Evolutionary conservation across 2,113 vertebrate genomes (phyloP).

Genomic region (Herpailurus yagouaroundi): DNA sequence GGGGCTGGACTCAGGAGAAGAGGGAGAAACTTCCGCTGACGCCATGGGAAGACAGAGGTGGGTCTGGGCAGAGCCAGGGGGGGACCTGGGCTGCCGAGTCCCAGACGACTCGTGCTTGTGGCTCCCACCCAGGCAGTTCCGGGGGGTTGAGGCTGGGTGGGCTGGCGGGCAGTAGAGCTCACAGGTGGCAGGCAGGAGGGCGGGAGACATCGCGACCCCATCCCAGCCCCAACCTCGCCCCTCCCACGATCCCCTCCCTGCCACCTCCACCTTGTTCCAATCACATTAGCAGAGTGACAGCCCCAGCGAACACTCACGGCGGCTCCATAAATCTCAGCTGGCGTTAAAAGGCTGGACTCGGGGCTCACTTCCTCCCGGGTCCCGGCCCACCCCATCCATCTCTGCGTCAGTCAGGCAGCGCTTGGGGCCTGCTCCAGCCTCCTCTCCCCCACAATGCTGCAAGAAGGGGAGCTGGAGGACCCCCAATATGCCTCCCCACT

Average conservation of each 20-base stretch:
- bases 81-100: neutral
- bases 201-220: neutral
- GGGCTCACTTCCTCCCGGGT: constrained; percentile 52
- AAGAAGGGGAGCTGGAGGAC: neutral
- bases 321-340: constrained; percentile 62
- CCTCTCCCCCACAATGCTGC: neutral
- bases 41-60: neutral
- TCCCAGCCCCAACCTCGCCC: neutral
- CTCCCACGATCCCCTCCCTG: neutral
- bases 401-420: neutral
- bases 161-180: rapidly evolving
- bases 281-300: constrained; percentile 69
- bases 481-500: rapidly evolving
- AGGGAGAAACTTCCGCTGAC: neutral
- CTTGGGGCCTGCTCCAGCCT: neutral
- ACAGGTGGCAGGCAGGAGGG: neutral
- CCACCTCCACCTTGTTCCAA: constrained; percentile 48
- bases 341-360: constrained; percentile 56
- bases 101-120: neutral
- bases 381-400: neutral
- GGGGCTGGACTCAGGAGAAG: neutral
- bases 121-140: neutral
- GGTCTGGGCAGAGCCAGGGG: neutral
- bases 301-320: neutral
- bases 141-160: neutral